A percentile compares a stretch with the other conserved stretches of the same genome.
Conservation (phyloP, 2,888 invertebrate species). For the Masnerella sp. region DNA sequence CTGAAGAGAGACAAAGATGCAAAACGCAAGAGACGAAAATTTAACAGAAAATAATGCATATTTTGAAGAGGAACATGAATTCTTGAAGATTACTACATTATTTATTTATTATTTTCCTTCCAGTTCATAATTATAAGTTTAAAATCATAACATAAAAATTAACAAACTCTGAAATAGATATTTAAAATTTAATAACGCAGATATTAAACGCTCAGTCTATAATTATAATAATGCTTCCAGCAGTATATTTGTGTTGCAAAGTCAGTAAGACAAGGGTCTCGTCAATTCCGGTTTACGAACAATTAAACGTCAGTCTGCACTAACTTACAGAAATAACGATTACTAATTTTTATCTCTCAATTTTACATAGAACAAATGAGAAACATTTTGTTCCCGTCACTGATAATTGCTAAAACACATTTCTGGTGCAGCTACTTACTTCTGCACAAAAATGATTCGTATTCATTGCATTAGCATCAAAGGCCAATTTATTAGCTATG, state of each 20-base stretch:
- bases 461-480: conserved; percentile 1
- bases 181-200: no score
- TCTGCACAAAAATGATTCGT: conserved; percentile 9
- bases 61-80: no score
- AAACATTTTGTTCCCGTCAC: conserved; percentile 14
- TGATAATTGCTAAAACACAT: not conserved
- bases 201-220: conserved; percentile 25
- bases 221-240: conserved; percentile 36
- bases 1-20: no score
- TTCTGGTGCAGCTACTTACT: not conserved
- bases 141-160: no score
- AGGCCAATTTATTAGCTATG: conserved; percentile 21
- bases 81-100: no score
- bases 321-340: conserved; percentile 16
- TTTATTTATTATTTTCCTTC: no score
- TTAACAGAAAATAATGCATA: no score
- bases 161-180: no score
- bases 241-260: conserved; percentile 23
- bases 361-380: conserved; percentile 1
- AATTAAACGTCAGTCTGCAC: conserved; percentile 7
- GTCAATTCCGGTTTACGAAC: conserved; percentile 33
- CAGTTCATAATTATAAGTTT: no score
- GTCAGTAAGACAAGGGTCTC: conserved; percentile 17
- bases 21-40: no score
- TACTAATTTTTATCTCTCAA: not conserved